Conservation (phyloP, 2,113 vertebrate species). For the Theropithecus gelada region DNA sequence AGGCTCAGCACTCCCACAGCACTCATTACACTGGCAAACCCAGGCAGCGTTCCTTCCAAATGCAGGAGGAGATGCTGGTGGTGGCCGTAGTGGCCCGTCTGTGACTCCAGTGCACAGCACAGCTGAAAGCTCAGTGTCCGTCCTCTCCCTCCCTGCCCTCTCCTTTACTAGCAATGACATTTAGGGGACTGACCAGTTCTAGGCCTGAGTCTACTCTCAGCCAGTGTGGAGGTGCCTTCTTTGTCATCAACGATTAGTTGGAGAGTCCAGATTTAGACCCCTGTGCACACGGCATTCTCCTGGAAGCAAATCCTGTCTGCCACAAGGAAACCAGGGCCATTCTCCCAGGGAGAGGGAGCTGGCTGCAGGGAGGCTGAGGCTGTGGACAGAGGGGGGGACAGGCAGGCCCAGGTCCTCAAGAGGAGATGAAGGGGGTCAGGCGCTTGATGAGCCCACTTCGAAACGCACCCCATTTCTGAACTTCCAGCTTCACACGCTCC, state of each 20-base stretch:
- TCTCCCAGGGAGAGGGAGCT: not conserved
- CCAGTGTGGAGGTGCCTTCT: not conserved
- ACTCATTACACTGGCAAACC: rapidly evolving
- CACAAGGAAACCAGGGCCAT: not conserved
- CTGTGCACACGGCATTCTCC: not conserved
- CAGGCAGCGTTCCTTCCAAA: not conserved
- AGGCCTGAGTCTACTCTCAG: not conserved
- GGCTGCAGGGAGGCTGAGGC: not conserved
- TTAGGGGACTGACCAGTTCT: not conserved
- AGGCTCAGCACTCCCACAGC: not conserved
- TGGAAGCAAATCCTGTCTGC: not conserved
- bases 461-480: not conserved
- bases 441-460: not conserved
- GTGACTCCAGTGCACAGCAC: not conserved
- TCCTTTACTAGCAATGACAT: not conserved
- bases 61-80: not conserved
- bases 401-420: not conserved
- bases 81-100: rapidly evolving
- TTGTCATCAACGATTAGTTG: not conserved
- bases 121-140: not conserved
- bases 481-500: not conserved
- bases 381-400: not conserved
- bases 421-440: not conserved
- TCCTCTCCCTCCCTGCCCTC: not conserved
- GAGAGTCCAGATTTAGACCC: not conserved